Conservation (phyloP, 2,888 invertebrate genomes). For the Ophioninae sp. region DNA sequence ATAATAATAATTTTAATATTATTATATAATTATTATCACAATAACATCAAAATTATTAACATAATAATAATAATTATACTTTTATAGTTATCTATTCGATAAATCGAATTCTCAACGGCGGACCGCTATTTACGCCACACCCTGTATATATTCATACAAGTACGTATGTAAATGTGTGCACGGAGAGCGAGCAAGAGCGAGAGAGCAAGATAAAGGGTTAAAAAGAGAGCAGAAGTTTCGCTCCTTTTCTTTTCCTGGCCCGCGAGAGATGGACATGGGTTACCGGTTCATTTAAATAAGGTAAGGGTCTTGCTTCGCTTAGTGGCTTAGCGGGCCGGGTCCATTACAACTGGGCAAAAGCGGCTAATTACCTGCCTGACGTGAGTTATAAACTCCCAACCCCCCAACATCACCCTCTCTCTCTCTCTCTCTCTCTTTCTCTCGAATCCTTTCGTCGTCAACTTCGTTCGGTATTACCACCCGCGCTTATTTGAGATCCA, state of each 20-base stretch:
- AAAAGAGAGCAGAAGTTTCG: constrained; percentile 39
- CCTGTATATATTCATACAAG: too few species aligned
- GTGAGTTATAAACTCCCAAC: constrained; percentile 80
- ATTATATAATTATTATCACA: too few species aligned
- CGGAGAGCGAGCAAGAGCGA: constrained; percentile 48
- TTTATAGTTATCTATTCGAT: too few species aligned
- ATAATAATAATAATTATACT: too few species aligned
- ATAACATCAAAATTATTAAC: too few species aligned
- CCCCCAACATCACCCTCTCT: constrained; percentile 42
- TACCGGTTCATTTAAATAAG: constrained; percentile 81
- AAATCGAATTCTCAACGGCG: too few species aligned
- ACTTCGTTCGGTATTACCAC: constrained; percentile 49
- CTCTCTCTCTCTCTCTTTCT: constrained; percentile 36
- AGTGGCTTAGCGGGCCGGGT: constrained; percentile 78
- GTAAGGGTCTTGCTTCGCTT: constrained; percentile 79
- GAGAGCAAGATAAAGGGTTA: constrained; percentile 61
- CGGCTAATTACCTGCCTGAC: constrained; percentile 81
- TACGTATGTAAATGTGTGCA: constrained; percentile 50
- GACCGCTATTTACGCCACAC: too few species aligned
- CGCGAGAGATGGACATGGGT: constrained; percentile 79
- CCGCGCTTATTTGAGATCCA: constrained; percentile 37
- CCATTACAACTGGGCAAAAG: constrained; percentile 80
- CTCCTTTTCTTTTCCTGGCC: constrained; percentile 72
- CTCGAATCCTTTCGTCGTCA: constrained; percentile 21
- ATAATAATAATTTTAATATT: too few species aligned